Base-by-base conservation (phyloP, 2,797 vertebrate genomes). In the Tragelaphus oryx region DNA sequence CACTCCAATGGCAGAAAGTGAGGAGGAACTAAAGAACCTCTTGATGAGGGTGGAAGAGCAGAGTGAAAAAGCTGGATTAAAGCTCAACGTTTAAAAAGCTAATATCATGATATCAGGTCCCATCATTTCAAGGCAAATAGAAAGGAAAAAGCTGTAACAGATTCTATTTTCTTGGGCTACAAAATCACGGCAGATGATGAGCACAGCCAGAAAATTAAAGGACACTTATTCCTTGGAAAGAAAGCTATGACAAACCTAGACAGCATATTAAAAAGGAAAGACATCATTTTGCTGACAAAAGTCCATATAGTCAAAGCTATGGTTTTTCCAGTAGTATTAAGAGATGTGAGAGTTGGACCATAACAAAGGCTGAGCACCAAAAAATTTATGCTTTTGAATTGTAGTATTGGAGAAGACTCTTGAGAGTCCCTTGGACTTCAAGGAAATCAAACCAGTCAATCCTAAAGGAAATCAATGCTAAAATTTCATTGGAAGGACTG, bases 111-210 rank as follows among this genome's bases (percentile, higher is more conserved):
- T 3, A 12, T 68, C 65, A 68, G 65, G 5, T 68, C 65, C 33
- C 18, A 68, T 37, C 65, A 68, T 68, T 68, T 68, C 65, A 37
- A 68, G 18, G 33, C 65, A 68, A 68, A 68, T 22, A 68, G 65
- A 68, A 37, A 22, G 65, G 65, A 22, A 22, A 68, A 68, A 37
- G 18, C 10, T 22, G 1, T 20, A 68, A 68, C 2, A 37, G 18
- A 37, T 68, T 68, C 62, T 37, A 37, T 37, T 68, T 37, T 37
- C 18, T 22, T 37, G 62, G 62, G 33, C 33, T 37, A 6, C 33
- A 37, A 37, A 37, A 37, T 68, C 10, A 68, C 2, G 0, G 65
- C 0, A 1, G 65, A 68, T 68, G 33, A 37, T 37, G 18, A 68
- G 33, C 18, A 37, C 65, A 11, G 9, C 65, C 18, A 22, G 33